phyloP scores from a whole-genome alignment of 2,888 invertebrate species.

The Drosophila greeni region DNA sequence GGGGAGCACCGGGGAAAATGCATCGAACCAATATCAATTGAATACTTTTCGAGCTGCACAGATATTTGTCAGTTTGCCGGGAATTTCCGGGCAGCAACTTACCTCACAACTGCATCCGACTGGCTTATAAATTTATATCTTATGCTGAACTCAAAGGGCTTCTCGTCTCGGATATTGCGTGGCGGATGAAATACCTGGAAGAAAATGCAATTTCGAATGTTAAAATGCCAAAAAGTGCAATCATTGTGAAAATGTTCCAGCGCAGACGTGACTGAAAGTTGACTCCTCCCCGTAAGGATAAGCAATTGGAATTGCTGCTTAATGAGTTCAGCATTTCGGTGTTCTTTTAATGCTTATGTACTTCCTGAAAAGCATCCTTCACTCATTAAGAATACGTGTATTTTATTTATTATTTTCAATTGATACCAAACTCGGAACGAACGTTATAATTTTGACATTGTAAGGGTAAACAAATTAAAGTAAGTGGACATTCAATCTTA shows the following conservation, averaged over 20 bases:
- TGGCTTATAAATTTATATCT: slow-evolving; percentile 90
- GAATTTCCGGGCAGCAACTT: slow-evolving; percentile 53
- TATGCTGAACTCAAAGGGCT: slow-evolving; percentile 88
- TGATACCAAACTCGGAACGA: neutral
- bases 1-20: slow-evolving; percentile 5
- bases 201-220: slow-evolving; percentile 30
- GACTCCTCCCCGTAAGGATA: slow-evolving; percentile 30
- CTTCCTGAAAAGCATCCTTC: neutral
- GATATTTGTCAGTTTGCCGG: slow-evolving; percentile 37
- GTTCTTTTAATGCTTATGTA: neutral
- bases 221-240: slow-evolving; percentile 35
- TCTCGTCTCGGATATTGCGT: slow-evolving; percentile 83
- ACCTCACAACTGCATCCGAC: slow-evolving; percentile 87
- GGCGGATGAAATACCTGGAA: slow-evolving; percentile 81
- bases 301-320: slow-evolving; percentile 17
- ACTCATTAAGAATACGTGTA: no score
- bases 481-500: no score
- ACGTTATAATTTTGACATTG: neutral
- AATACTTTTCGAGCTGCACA: slow-evolving; percentile 27
- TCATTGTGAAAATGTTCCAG: slow-evolving; percentile 38
- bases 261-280: slow-evolving; percentile 15
- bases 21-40: slow-evolving; percentile 34
- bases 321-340: slow-evolving; percentile 4
- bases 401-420: no score
- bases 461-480: neutral